These are phyloP conservation scores for Cisticola juncidis DNA, from an alignment of 2,113 vertebrate species.

Conservation along the genomic window DNA sequence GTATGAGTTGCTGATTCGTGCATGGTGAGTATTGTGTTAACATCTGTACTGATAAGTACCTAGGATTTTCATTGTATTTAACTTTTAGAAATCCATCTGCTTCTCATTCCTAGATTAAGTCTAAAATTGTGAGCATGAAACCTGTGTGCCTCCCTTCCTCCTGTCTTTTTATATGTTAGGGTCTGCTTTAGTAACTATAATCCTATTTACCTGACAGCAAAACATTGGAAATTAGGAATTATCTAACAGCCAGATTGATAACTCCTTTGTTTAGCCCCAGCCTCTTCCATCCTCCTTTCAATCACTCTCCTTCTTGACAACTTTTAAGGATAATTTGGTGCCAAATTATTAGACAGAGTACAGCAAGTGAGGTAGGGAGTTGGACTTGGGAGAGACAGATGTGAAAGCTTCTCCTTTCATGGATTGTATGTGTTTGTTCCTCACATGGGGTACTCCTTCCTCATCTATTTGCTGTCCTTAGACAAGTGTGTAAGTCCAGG, in stretches of 20 bases:
- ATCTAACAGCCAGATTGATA: not conserved
- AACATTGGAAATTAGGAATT: not conserved
- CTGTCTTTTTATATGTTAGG: not conserved
- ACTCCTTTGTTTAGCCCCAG: not conserved
- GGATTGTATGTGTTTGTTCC: accelerated
- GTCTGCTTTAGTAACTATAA: not conserved
- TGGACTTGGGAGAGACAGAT: not conserved
- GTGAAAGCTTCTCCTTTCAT: not conserved
- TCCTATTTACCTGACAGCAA: not conserved
- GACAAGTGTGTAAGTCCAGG: not conserved
- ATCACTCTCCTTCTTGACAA: not conserved
- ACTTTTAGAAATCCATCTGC: not conserved
- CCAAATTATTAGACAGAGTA: not conserved
- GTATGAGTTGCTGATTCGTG: not conserved
- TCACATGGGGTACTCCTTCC: not conserved
- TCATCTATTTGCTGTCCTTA: not conserved
- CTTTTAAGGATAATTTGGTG: not conserved
- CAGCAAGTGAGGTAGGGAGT: not conserved
- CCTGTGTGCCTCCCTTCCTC: not conserved
- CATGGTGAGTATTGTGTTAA: not conserved
- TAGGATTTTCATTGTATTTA: not conserved
- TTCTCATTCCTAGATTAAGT: not conserved
- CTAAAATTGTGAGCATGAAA: not conserved
- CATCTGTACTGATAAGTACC: not conserved
- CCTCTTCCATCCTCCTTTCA: not conserved